Conservation (phyloP, 2,113 vertebrate genomes). For the Fulmarus glacialis region DNA sequence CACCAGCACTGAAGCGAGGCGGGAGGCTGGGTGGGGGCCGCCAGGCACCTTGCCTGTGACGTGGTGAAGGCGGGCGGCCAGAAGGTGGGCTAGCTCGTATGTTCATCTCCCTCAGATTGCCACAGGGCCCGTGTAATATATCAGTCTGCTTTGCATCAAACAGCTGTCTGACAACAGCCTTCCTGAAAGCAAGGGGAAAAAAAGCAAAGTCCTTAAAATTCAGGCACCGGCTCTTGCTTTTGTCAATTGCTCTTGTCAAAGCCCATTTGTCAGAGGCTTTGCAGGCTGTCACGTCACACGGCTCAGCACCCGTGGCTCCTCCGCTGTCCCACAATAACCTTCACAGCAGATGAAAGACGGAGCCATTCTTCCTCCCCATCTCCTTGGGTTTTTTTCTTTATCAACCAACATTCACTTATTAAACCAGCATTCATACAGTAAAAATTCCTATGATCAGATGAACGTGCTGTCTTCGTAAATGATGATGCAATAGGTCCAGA, state of each 20-base stretch:
- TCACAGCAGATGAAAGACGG: not conserved
- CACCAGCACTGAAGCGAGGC: not conserved
- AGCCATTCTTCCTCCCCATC: not conserved
- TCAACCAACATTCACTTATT: not conserved
- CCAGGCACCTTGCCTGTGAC: not conserved
- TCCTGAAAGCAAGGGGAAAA: not conserved
- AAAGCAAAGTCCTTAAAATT: not conserved
- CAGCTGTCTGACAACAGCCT: not conserved
- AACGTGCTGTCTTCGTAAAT: not conserved
- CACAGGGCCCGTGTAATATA: not conserved
- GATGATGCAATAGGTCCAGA: not conserved
- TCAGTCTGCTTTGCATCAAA: slow-evolving; percentile 16
- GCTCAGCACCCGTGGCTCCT: not conserved
- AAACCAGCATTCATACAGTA: not conserved
- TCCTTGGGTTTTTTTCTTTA: not conserved
- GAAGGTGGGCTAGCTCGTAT: not conserved
- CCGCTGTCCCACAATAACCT: not conserved
- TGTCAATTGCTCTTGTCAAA: slow-evolving; percentile 34
- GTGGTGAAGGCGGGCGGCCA: not conserved
- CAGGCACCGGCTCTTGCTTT: slow-evolving; percentile 12
- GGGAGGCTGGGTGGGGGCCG: not conserved
- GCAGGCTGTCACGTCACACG: not conserved
- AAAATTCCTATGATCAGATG: not conserved
- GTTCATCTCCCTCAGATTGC: not conserved
- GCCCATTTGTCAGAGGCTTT: slow-evolving; percentile 31